Evolutionary conservation across 2,888 invertebrate genomes (phyloP).

Genomic region (Arge pagana): DNA sequence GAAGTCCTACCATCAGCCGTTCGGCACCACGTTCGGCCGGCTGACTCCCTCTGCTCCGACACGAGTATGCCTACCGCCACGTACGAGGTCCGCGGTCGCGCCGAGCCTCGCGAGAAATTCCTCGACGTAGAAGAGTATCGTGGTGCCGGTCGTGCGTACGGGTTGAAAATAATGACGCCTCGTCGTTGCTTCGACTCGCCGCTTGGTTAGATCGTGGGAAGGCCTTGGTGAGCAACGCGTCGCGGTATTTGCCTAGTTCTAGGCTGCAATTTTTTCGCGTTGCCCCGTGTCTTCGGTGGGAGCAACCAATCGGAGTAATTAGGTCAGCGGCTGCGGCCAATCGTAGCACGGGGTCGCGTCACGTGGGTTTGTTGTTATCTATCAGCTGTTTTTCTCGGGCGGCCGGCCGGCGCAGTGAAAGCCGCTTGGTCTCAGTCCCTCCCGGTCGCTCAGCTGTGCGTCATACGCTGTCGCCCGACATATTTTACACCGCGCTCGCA

Average conservation of each 20-base stretch:
- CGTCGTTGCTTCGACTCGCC: background rate
- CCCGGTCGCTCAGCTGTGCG: conserved; percentile 55
- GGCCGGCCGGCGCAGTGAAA: conserved; percentile 55
- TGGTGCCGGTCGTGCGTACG: conserved; percentile 2
- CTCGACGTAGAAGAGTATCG: too few relatives aligned
- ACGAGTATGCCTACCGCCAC: background rate
- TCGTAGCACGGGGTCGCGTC: conserved; percentile 56
- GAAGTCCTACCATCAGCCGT: background rate
- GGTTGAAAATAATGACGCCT: background rate
- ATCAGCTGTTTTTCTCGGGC: conserved; percentile 65
- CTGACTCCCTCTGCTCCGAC: too few relatives aligned
- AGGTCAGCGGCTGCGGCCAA: conserved; percentile 63
- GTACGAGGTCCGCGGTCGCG: background rate
- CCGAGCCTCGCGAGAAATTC: too few relatives aligned
- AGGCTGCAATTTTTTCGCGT: conserved; percentile 37
- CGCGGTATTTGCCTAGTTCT: conserved; percentile 17
- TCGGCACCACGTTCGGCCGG: too few relatives aligned
- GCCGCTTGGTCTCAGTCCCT: conserved; percentile 49
- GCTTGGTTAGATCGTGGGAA: conserved; percentile 2
- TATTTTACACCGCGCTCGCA: conserved; percentile 6
- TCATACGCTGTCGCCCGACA: conserved; percentile 44
- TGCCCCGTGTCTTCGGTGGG: conserved; percentile 33
- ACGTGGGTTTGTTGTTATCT: conserved; percentile 74
- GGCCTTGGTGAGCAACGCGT: conserved; percentile 10
- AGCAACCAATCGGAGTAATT: conserved; percentile 62